Percentiles rank a stretch among this genome's conserved stretches.
Conservation (phyloP, 2,888 invertebrate genomes). For the Cheilosia impressa region DNA sequence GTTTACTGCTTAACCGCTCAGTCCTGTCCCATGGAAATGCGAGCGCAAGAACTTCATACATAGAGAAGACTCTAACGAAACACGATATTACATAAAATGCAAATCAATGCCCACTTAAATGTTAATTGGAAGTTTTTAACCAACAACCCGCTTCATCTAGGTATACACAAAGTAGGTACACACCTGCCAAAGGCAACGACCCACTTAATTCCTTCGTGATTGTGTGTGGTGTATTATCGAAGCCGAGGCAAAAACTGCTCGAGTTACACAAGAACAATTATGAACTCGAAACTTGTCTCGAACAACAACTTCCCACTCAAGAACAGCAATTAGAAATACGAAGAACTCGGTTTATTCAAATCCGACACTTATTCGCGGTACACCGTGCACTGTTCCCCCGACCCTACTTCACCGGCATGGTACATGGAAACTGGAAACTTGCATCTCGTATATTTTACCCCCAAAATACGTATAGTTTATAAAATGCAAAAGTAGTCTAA, state of each 20-base stretch:
- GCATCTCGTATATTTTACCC: slow-evolving; percentile 57
- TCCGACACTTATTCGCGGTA: slow-evolving; percentile 55
- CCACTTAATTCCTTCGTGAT: slow-evolving; percentile 58
- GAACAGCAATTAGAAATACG: slow-evolving; percentile 73
- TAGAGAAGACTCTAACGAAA: neutral
- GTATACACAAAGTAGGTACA: neutral
- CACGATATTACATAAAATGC: slow-evolving; percentile 42
- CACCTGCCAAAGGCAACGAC: slow-evolving; percentile 38
- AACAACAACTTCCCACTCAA: slow-evolving; percentile 65
- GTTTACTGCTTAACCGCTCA: neutral
- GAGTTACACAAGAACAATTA: slow-evolving; percentile 63
- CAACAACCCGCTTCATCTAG: slow-evolving; percentile 1
- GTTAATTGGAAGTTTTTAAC: slow-evolving; percentile 65
- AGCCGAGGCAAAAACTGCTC: slow-evolving; percentile 33
- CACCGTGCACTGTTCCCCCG: neutral
- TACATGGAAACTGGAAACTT: slow-evolving; percentile 27
- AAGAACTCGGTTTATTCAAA: slow-evolving; percentile 68
- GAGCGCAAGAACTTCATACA: neutral
- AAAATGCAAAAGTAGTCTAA: slow-evolving; percentile 67
- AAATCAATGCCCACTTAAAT: slow-evolving; percentile 68
- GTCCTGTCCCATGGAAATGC: neutral
- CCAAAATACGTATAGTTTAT: slow-evolving; percentile 26
- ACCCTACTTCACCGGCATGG: neutral
- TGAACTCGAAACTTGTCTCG: slow-evolving; percentile 71
- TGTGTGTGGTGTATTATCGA: slow-evolving; percentile 61